These are phyloP conservation scores for human (Homo sapiens) DNA, from an alignment of 2,113 vertebrate species.

Conservation along the genomic window GRCh38 chrX:92179501-92180000, in stretches of 20 bases:
- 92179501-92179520: not conserved
- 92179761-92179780: not conserved
- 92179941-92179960: not conserved
- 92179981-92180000: too few species aligned
- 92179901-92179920: not conserved
- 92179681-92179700: not conserved
- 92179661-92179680: not conserved
- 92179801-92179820: not conserved
- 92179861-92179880: not conserved
- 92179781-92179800: not conserved
- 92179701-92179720: not conserved
- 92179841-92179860: not conserved
- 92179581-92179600: conserved; percentile 10
- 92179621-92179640: not conserved
- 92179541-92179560: not conserved
- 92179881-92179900: not conserved
- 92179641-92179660: not conserved
- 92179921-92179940: not conserved
- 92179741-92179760: not conserved
- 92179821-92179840: not conserved
- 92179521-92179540: not conserved
- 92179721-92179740: not conserved
- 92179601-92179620: not conserved
- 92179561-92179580: not conserved
- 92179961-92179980: not conserved